Evolutionary conservation across 2,113 vertebrate genomes (phyloP).

Genomic region (Neoarius graeffei): DNA sequence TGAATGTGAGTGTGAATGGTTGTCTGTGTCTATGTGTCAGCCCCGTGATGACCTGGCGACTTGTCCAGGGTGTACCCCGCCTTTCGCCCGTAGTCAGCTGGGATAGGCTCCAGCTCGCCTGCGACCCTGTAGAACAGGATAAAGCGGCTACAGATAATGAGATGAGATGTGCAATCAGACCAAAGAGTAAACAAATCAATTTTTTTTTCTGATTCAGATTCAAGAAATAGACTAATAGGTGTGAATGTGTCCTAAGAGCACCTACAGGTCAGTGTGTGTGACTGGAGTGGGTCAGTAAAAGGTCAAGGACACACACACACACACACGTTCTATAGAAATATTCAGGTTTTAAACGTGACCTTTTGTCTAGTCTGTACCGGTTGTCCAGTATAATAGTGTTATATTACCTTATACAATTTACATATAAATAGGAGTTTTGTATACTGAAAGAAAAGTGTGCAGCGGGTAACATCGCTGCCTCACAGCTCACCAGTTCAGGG

Average conservation of each 20-base stretch:
- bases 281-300: not conserved
- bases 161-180: not conserved
- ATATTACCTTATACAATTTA: not conserved
- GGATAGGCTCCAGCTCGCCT: no score
- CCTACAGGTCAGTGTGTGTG: not conserved
- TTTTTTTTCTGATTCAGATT: not conserved
- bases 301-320: not conserved
- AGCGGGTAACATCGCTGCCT: not conserved
- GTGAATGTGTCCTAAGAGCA: not conserved
- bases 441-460: not conserved
- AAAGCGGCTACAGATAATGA: no score
- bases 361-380: not conserved
- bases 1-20: no score
- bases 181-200: not conserved
- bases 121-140: no score
- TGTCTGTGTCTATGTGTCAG: no score
- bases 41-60: no score
- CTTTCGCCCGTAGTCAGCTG: no score
- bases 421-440: conserved; percentile 12
- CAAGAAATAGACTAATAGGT: not conserved
- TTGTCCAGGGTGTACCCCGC: no score
- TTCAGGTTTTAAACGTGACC: not conserved
- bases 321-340: conserved; percentile 10
- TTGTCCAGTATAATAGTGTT: conserved; percentile 12
- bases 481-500: not conserved